Evolutionary conservation across 2,113 vertebrate genomes (phyloP).

Genomic region (Cynopterus brachyotis): DNA sequence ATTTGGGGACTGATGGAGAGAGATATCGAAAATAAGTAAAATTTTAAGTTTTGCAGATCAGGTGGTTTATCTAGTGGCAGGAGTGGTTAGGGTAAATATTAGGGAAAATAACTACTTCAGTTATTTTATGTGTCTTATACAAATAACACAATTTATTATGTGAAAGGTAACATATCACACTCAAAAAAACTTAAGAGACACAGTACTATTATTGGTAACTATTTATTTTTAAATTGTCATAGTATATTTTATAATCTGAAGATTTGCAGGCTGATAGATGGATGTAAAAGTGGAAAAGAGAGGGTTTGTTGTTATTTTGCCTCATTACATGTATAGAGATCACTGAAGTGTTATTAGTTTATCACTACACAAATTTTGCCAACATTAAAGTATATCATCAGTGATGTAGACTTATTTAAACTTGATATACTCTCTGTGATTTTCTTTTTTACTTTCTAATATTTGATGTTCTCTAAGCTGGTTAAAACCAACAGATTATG

Average conservation of each 20-base stretch:
- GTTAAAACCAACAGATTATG: background rate
- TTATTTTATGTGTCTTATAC: background rate
- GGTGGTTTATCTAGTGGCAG: background rate
- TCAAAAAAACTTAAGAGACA: background rate
- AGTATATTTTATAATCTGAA: background rate
- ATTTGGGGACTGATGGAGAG: background rate
- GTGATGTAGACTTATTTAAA: background rate
- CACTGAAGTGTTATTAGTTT: background rate
- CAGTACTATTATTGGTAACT: background rate
- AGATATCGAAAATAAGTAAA: constrained; percentile 25
- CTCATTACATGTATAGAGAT: background rate
- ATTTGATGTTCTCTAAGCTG: background rate
- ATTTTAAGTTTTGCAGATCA: background rate
- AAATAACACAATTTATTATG: constrained; percentile 12
- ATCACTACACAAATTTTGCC: background rate
- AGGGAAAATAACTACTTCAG: background rate
- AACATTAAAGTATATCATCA: background rate
- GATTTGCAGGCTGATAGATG: background rate
- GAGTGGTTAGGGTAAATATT: background rate
- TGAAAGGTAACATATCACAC: background rate
- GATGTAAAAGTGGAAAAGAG: background rate
- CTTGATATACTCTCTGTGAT: background rate
- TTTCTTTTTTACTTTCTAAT: background rate
- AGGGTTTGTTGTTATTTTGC: background rate
- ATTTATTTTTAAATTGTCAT: background rate